Base-by-base conservation (phyloP, 2,797 vertebrate species). In the Kryptopterus vitreolus region DNA sequence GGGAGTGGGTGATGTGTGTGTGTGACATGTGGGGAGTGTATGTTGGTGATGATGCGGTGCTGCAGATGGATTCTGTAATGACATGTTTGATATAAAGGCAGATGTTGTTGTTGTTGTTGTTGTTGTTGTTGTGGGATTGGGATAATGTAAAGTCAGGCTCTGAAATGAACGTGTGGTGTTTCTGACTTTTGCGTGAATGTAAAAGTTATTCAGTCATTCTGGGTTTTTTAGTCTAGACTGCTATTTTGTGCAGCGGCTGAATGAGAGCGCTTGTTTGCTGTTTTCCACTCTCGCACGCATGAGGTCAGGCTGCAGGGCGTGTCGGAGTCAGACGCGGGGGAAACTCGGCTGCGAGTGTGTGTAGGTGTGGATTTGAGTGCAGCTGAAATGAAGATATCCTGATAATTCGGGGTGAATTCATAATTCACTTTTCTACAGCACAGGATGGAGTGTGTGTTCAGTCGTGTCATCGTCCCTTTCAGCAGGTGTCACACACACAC, bases 261-360 rank as follows among this genome's bases (percentile, higher is more conserved):
- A 43, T 76, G 58, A 84, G 50, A 72, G 79, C 76, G 73, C 58
- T 58, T 79, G 43, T 74, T 68, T 73, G 82, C 82, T 88, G 86
- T 89, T 89, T 88, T 85, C 83, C 83, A 85, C 80, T 78, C 53
- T 38, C 53, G 61, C 53, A 66, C 15, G 22, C 33, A 82, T 81
- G 81, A 84, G 69, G 48, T 82, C 75, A 82, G 72, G 38, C 38
- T 43, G 38, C 38, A 78, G 87, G 88, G 78, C 59, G 89, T 87
- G 86, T 79, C 79, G 29, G 22, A 22, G 46, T 69, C 59, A 35
- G 57, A 63, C 35, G 29, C n/a, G 22, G 63, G 76, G 20, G 2
- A 16, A 52, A 59, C 38, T 63, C 65, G 76, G 46, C 35, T 33
- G 10, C 57, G 29, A 46, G 33, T 33, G 15, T 76, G 26, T 15